phyloP scores from a whole-genome alignment of 2,797 vertebrate species.

The Microcaecilia unicolor region DNA sequence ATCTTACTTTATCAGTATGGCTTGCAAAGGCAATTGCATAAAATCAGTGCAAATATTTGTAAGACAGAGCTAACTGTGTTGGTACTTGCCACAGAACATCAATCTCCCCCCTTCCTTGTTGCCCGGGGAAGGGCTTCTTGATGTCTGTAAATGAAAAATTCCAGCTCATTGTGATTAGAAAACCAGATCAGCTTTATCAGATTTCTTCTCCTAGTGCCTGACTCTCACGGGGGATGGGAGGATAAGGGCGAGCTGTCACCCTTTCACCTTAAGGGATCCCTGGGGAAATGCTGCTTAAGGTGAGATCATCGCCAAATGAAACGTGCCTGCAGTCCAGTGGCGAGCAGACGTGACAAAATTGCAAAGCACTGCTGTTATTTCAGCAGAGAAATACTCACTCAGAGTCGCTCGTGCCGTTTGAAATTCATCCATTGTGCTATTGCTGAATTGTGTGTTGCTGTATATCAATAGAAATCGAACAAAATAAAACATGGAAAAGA shows the following conservation, averaged over 20 bases:
- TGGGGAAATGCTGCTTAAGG: conserved; percentile 23
- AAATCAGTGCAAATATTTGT: too few relatives aligned
- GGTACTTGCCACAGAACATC: too few relatives aligned
- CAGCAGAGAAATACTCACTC: conserved; percentile 52
- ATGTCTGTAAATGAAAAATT: too few relatives aligned
- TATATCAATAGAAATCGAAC: too few relatives aligned
- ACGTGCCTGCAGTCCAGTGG: conserved; percentile 30
- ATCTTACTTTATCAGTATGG: too few relatives aligned
- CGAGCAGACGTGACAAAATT: conserved; percentile 36
- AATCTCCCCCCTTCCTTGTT: too few relatives aligned
- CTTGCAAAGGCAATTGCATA: too few relatives aligned
- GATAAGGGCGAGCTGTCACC: conserved; percentile 1
- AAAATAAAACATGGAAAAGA: too few relatives aligned
- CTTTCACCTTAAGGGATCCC: conserved; percentile 18
- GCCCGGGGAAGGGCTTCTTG: too few relatives aligned
- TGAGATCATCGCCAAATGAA: conserved; percentile 35
- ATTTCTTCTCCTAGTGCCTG: not conserved
- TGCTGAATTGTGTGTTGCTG: too few relatives aligned
- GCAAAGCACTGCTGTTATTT: conserved; percentile 41
- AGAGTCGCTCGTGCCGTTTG: conserved; percentile 54
- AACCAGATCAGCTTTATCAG: not conserved
- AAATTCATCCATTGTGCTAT: conserved; percentile 46
- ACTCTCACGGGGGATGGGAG: not conserved
- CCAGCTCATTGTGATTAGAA: too few relatives aligned
- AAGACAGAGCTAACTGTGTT: too few relatives aligned